Evolutionary conservation across 2,888 invertebrate genomes (phyloP).

Genomic region (Leptinotarsa haldemani): DNA sequence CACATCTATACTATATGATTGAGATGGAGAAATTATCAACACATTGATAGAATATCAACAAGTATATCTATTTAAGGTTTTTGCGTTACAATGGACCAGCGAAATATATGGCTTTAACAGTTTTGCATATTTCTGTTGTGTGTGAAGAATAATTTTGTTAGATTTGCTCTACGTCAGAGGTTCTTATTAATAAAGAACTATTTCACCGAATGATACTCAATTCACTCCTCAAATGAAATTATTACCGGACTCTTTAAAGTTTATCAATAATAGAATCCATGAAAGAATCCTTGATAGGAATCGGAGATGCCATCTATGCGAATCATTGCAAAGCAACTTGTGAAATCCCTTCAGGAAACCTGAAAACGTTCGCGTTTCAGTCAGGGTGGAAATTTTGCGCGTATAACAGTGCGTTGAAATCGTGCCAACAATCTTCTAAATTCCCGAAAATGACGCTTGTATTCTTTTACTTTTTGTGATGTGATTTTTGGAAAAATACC

Average conservation of each 20-base stretch:
- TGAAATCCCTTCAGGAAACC: conserved; percentile 41
- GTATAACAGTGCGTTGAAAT: conserved; percentile 43
- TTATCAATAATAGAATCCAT: background rate
- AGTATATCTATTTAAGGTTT: too few relatives aligned
- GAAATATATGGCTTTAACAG: too few relatives aligned
- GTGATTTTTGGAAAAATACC: conserved; percentile 16
- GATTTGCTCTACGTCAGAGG: too few relatives aligned
- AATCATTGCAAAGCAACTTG: conserved; percentile 31
- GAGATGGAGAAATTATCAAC: too few relatives aligned
- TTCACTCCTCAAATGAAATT: too few relatives aligned
- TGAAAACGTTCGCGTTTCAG: conserved; percentile 42
- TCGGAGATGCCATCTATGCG: conserved; percentile 38
- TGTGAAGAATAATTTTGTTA: too few relatives aligned
- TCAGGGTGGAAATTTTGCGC: conserved; percentile 47
- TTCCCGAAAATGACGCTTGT: conserved; percentile 36
- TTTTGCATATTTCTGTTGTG: too few relatives aligned
- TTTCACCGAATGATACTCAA: too few relatives aligned
- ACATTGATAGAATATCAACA: too few relatives aligned
- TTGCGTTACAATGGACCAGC: too few relatives aligned
- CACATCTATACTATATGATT: too few relatives aligned
- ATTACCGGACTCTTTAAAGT: background rate
- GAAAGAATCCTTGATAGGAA: conserved; percentile 14
- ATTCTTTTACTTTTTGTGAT: conserved; percentile 39
- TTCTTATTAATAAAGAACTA: too few relatives aligned
- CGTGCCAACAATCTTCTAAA: conserved; percentile 31